phyloP scores from a whole-genome alignment of 2,888 invertebrate species.

The Macropis europaea region DNA sequence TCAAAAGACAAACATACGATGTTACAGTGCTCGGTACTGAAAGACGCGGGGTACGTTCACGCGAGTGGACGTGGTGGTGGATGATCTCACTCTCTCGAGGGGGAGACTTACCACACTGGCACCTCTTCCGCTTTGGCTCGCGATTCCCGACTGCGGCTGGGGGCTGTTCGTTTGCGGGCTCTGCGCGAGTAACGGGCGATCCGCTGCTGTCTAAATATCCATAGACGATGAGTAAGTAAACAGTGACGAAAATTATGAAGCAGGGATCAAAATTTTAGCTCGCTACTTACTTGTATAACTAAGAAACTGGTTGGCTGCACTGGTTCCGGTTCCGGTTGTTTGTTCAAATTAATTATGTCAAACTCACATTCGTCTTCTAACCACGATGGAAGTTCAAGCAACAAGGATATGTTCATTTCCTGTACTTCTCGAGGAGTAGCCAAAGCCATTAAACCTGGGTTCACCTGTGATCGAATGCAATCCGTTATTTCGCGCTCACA shows the following conservation, averaged over 20 bases:
- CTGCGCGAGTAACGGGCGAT: conserved; percentile 81
- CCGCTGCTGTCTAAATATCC: conserved; percentile 80
- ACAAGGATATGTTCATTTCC: conserved; percentile 96
- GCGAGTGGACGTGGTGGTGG: no score
- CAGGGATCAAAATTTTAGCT: no score
- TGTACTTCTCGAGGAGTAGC: conserved; percentile 98
- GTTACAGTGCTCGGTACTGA: conserved; percentile 28
- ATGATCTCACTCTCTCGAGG: neutral
- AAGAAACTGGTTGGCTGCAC: conserved; percentile 91
- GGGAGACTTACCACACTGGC: conserved; percentile 89
- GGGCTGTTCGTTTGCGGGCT: conserved; percentile 85
- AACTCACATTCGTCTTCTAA: conserved; percentile 98
- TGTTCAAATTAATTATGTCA: conserved; percentile 92
- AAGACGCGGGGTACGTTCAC: neutral
- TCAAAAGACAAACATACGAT: conserved; percentile 28
- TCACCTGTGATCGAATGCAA: conserved; percentile 81
- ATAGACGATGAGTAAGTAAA: conserved; percentile 1
- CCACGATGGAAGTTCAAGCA: conserved; percentile 96
- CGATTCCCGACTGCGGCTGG: conserved; percentile 85
- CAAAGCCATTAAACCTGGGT: conserved; percentile 91
- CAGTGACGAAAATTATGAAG: no score
- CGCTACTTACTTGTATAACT: conserved; percentile 88
- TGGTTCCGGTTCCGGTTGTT: conserved; percentile 85
- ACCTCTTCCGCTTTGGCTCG: conserved; percentile 91
- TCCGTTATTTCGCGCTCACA: no score